A percentile compares a stretch with the other conserved stretches of the same genome.
phyloP scores from a whole-genome alignment of 2,797 vertebrate species.

The Menidia menidia region DNA sequence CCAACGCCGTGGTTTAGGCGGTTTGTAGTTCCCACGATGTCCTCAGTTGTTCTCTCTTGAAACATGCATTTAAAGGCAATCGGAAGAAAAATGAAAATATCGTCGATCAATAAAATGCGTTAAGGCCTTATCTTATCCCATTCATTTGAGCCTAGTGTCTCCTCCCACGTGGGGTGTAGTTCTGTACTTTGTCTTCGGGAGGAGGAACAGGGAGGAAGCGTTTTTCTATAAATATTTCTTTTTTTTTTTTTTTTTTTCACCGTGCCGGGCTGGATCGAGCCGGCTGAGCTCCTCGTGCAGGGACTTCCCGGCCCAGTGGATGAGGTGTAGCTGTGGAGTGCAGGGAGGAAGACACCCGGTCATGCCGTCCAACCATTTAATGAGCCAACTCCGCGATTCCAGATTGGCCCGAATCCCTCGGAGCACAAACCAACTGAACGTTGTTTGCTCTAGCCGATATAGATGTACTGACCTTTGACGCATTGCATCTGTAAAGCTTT shows the following conservation, averaged over 20 bases:
- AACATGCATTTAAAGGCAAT: background rate
- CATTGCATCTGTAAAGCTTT: no score
- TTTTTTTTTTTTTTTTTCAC: conserved; percentile 57
- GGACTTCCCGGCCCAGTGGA: conserved; percentile 72
- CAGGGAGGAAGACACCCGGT: background rate
- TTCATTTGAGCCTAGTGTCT: conserved; percentile 50
- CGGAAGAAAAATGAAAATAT: background rate
- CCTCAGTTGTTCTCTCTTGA: no score
- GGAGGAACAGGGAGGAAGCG: conserved; percentile 64
- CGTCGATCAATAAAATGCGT: conserved; percentile 7
- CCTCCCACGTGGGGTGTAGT: conserved; percentile 61
- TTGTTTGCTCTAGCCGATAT: background rate
- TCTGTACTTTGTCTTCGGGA: conserved; percentile 49
- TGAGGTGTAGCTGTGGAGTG: conserved; percentile 57
- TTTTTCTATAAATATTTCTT: conserved; percentile 80
- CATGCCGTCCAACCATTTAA: conserved; percentile 24
- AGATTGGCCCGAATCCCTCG: background rate
- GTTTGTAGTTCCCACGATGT: no score
- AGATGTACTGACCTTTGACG: background rate
- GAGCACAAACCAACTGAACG: conserved; percentile 5
- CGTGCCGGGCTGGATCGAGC: conserved; percentile 67
- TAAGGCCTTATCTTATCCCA: conserved; percentile 27
- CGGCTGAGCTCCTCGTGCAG: conserved; percentile 65
- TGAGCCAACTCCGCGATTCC: conserved; percentile 18
- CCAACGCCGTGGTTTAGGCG: no score